Conservation (phyloP, 1,140 invertebrate species). For the Bombyx mandarina region DNA sequence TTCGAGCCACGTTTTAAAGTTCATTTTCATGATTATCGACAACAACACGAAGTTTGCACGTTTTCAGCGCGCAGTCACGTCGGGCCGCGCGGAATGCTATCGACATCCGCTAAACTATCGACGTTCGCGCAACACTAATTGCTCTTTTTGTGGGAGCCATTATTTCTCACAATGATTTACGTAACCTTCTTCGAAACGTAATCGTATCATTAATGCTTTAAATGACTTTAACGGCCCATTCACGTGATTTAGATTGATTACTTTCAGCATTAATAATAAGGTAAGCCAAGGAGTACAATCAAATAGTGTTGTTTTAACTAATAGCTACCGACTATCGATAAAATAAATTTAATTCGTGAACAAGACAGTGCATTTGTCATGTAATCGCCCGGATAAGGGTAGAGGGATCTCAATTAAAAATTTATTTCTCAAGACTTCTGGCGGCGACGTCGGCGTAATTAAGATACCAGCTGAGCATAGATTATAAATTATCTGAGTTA, state of each 20-base stretch:
- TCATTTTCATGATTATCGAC: constrained; percentile 9
- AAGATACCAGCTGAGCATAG: constrained; percentile 7
- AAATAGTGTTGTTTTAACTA: too few relatives aligned
- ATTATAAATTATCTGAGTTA: constrained; percentile 7
- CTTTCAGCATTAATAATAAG: constrained; percentile 12
- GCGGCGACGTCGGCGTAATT: constrained; percentile 5
- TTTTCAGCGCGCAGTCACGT: constrained; percentile 55
- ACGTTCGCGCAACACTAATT: constrained; percentile 55
- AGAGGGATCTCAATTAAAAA: constrained; percentile 6
- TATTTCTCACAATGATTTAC: constrained; percentile 60
- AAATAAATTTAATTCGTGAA: background rate
- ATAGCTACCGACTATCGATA: too few relatives aligned
- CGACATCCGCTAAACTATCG: constrained; percentile 60
- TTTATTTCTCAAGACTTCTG: constrained; percentile 6
- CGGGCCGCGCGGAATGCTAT: constrained; percentile 53
- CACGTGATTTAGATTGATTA: constrained; percentile 55
- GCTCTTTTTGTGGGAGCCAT: constrained; percentile 48
- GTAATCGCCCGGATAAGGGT: constrained; percentile 4
- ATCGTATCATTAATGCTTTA: constrained; percentile 52
- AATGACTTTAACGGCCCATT: constrained; percentile 48
- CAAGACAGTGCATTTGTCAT: constrained; percentile 8
- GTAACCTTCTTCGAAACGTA: constrained; percentile 40
- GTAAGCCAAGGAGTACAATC: background rate
- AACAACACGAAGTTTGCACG: constrained; percentile 20
- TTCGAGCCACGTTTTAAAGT: constrained; percentile 15